These are phyloP conservation scores for Denticeps clupeoides DNA, from an alignment of 2,797 vertebrate genomes.

Conservation along the genomic window DNA sequence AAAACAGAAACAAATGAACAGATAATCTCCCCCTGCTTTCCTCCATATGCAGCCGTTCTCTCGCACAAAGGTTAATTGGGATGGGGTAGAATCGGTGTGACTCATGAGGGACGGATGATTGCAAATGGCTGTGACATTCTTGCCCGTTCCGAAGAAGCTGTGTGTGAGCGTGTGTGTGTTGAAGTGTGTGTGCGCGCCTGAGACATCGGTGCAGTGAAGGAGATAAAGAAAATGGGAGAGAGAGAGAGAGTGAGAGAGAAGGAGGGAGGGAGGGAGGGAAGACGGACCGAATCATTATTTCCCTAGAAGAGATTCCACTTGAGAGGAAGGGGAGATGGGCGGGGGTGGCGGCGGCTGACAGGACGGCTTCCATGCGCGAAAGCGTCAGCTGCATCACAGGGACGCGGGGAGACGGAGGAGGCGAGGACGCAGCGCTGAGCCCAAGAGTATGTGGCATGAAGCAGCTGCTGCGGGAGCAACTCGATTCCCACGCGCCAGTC, in stretches of 20 bases:
- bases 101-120: constrained; percentile 44
- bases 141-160: constrained; percentile 26
- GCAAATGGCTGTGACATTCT: constrained; percentile 56
- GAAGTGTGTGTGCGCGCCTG: constrained; percentile 19
- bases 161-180: neutral
- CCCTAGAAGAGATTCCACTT: constrained; percentile 19
- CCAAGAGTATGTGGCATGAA: too few relatives aligned
- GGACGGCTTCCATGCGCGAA: constrained; percentile 3
- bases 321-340: neutral
- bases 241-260: neutral
- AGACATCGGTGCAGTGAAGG: constrained; percentile 7
- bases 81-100: constrained; percentile 40
- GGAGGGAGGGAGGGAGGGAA: constrained; percentile 1
- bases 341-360: neutral
- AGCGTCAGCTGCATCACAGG: constrained; percentile 5
- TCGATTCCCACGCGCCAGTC: too few relatives aligned
- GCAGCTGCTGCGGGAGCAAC: too few relatives aligned
- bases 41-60: constrained; percentile 20
- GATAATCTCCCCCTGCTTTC: constrained; percentile 20
- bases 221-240: neutral
- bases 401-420: constrained; percentile 4
- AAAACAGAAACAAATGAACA: constrained; percentile 28
- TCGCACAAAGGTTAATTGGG: constrained; percentile 62
- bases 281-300: constrained; percentile 26
- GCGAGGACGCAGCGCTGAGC: constrained; percentile 15